phyloP scores from a whole-genome alignment of 2,888 invertebrate genomes.

The Drosophila quinaria region DNA sequence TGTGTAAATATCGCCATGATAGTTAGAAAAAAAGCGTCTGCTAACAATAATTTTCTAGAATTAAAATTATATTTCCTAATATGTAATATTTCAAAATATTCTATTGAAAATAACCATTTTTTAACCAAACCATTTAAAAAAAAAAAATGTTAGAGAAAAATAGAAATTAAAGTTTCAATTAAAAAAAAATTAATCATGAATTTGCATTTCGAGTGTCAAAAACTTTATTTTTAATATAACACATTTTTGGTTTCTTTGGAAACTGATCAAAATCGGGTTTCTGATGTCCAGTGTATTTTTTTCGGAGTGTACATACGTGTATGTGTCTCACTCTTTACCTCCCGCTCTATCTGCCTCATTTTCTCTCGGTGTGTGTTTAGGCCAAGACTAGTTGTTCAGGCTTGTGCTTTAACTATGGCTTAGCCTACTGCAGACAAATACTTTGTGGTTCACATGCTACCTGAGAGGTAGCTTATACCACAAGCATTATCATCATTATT shows the following conservation, averaged over 20 bases:
- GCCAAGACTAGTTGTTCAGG: conserved; percentile 29
- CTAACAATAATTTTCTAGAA: too few species aligned
- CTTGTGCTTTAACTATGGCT: conserved; percentile 51
- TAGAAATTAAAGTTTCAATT: too few species aligned
- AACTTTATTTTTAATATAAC: too few species aligned
- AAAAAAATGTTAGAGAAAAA: too few species aligned
- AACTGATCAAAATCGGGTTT: not conserved
- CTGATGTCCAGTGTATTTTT: not conserved
- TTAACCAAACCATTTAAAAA: too few species aligned
- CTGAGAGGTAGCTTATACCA: conserved; percentile 58
- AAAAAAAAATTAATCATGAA: too few species aligned
- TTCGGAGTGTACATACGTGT: conserved; percentile 3
- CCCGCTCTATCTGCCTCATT: not conserved
- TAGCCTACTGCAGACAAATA: conserved; percentile 61
- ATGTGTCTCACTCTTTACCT: not conserved
- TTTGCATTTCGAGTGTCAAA: too few species aligned
- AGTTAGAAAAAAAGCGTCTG: too few species aligned
- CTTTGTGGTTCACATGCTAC: conserved; percentile 53
- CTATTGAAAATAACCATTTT: too few species aligned
- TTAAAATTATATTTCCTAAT: too few species aligned
- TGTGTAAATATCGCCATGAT: too few species aligned
- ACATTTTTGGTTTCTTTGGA: not conserved
- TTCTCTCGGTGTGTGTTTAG: not conserved
- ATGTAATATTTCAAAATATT: too few species aligned
- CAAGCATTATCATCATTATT: conserved; percentile 9